Evolutionary conservation across 2,113 vertebrate genomes (phyloP).

Genomic region (Tragelaphus buxtoni): DNA sequence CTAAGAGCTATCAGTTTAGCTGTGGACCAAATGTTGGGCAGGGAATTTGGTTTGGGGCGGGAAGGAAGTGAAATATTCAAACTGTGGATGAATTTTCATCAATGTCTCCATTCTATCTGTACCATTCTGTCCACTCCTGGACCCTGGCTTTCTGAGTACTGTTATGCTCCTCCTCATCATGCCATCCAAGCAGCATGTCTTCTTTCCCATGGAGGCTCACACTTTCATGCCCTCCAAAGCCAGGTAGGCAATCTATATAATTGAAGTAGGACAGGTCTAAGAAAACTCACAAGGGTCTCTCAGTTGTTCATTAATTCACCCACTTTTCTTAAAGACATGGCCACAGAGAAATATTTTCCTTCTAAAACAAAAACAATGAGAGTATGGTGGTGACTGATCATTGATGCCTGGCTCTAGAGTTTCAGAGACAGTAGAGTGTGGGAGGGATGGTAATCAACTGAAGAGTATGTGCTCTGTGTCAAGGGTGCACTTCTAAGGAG

Average conservation of each 20-base stretch:
- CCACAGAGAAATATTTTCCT: not conserved
- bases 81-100: not conserved
- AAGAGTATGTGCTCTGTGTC: not conserved
- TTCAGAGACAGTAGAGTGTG: not conserved
- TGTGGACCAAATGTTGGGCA: not conserved
- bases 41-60: not conserved
- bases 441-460: not conserved
- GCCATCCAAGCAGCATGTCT: not conserved
- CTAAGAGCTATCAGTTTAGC: not conserved
- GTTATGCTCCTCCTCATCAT: rapidly evolving
- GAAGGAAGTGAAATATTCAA: not conserved
- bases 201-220: not conserved
- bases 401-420: not conserved
- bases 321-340: not conserved
- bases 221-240: not conserved
- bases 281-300: not conserved
- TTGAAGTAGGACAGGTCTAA: not conserved
- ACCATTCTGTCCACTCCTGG: not conserved
- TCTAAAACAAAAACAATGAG: not conserved
- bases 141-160: not conserved
- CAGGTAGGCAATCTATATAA: rapidly evolving
- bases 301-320: not conserved
- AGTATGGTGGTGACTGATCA: not conserved
- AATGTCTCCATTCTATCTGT: not conserved
- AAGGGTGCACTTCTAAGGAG: not conserved